Conservation (phyloP, 2,888 invertebrate genomes). For the Eremobia ochroleuca region DNA sequence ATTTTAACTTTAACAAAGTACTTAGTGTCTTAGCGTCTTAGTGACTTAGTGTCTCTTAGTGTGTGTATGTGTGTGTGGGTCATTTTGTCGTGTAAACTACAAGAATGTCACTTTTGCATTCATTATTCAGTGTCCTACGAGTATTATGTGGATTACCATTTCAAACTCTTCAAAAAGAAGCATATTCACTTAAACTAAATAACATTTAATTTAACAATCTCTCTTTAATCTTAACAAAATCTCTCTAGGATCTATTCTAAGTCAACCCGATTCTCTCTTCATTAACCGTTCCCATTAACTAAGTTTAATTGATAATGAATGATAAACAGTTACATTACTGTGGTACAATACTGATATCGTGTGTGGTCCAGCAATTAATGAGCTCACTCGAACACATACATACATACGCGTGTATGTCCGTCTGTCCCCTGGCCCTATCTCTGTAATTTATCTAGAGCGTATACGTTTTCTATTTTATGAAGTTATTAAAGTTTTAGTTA, state of each 20-base stretch:
- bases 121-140: not conserved
- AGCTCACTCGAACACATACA: constrained; percentile 76
- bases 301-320: constrained; percentile 61
- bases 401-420: constrained; percentile 73
- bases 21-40: too few species aligned
- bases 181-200: not conserved
- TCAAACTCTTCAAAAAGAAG: constrained; percentile 9
- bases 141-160: too few species aligned
- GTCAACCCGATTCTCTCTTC: constrained; percentile 27
- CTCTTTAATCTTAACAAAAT: constrained; percentile 8
- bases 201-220: constrained; percentile 22
- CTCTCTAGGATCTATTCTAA: not conserved
- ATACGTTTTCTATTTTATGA: constrained; percentile 70
- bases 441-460: constrained; percentile 75
- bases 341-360: constrained; percentile 68
- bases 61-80: too few species aligned
- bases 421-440: constrained; percentile 67
- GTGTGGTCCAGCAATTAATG: constrained; percentile 89
- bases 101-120: not conserved
- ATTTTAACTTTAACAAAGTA: not conserved
- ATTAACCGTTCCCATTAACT: constrained; percentile 50
- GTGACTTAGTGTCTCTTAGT: too few species aligned
- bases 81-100: not conserved
- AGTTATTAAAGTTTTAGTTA: constrained; percentile 68
- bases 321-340: constrained; percentile 62